phyloP scores from a whole-genome alignment of 2,888 invertebrate species.

The Agapetus fuscipes region DNA sequence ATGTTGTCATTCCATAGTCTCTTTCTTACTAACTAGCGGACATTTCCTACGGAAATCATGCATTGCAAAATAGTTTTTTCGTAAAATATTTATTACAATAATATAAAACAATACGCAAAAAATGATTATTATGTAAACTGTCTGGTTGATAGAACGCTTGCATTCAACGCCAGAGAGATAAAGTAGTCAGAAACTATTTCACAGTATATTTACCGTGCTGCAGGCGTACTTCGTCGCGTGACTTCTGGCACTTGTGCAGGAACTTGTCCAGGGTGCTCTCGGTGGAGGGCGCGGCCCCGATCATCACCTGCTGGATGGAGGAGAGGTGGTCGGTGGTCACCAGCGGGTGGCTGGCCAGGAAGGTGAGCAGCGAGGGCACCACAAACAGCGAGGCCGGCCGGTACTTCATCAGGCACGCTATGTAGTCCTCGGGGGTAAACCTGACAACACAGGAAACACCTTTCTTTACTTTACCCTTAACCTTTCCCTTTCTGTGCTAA shows the following conservation, averaged over 20 bases:
- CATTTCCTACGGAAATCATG: too few species aligned
- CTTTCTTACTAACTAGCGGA: too few species aligned
- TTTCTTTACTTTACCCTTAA: too few species aligned
- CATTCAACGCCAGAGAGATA: too few species aligned
- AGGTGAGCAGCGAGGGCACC: conserved; percentile 68
- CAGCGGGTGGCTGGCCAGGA: conserved; percentile 61
- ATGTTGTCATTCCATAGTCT: too few species aligned
- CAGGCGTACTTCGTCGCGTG: conserved; percentile 38
- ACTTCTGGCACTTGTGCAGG: conserved; percentile 45
- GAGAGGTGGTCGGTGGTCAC: conserved; percentile 58
- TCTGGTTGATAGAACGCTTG: too few species aligned
- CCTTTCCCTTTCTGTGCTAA: too few species aligned
- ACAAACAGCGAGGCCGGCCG: conserved; percentile 55
- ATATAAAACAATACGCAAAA: too few species aligned
- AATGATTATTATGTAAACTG: too few species aligned
- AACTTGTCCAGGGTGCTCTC: conserved; percentile 55
- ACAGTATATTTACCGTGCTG: conserved; percentile 43
- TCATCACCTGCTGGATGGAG: conserved; percentile 52
- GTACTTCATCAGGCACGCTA: conserved; percentile 52
- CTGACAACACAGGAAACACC: conserved; percentile 26
- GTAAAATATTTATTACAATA: too few species aligned
- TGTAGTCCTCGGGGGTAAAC: conserved; percentile 65
- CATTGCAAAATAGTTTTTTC: too few species aligned
- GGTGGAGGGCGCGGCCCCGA: conserved; percentile 66
- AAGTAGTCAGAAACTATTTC: too few species aligned